Base-by-base conservation (phyloP, 2,888 invertebrate genomes). In the Mythimna pallens region DNA sequence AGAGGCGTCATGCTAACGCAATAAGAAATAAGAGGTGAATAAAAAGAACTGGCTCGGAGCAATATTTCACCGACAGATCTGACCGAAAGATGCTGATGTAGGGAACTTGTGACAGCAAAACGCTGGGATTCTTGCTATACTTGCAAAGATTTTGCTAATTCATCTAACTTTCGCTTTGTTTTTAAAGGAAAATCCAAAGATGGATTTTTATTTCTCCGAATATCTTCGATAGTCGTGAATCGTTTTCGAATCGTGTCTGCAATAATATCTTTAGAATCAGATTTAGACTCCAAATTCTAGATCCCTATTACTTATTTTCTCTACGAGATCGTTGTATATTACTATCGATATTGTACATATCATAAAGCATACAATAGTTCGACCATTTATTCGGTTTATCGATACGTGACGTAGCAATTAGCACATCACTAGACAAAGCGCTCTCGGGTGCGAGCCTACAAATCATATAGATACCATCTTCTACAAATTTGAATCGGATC, bases 401-500 rank as follows among this genome's bases (percentile, higher is more conserved):
- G 93, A 93, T 93, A 94, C 89, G 91, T 92, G 91, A 92, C 89
- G 87, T 82, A 82, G 91, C 92, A 94, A 94, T 96, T 94, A 95
- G 95, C 93, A 92, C 96, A 94, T 94, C 96, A 96, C 96, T 96
- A 96, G 93, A 92, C 91, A 92, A 90, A 93, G 92, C 92, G 93
- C 93, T 94, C 93, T 94, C 93, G 95, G 94, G 94, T 95, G 94
- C 95, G 95, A 96, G 95, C 93, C 93, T 90, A 96, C 93, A 96
- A 96, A 96, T 96, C 96, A 96, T 94, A 92, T 89, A 88, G 96
- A 96, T 96, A 96, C 91, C 94, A 96, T 96, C 96, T 96, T 96
- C 95, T 95, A 96, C 96, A 96, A 96, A 96, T 96, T 96, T 96
- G 96, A 96, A 96, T 96, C 96, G 96, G 96, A 96, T 95, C 95